These are phyloP conservation scores for Drosophila hydei DNA, from an alignment of 1,140 invertebrate genomes.

Conservation along the genomic window DNA sequence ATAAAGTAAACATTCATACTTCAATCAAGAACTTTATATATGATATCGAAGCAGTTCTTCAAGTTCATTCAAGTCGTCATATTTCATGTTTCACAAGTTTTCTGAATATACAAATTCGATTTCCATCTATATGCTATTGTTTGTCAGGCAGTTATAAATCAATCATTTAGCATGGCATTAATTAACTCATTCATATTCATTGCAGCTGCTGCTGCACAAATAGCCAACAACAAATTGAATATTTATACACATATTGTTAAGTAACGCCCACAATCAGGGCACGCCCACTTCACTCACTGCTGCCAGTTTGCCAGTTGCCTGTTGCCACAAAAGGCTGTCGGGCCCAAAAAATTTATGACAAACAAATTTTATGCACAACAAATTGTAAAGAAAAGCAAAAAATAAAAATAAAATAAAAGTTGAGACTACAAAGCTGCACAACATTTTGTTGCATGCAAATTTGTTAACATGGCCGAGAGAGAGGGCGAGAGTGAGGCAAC, in stretches of 20 bases:
- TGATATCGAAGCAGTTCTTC: background rate
- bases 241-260: conserved; percentile 13
- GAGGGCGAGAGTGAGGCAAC: background rate
- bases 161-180: conserved; percentile 42
- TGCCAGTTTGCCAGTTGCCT: background rate
- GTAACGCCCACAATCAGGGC: conserved; percentile 14
- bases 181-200: conserved; percentile 56
- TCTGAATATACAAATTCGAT: background rate
- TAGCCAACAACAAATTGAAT: background rate
- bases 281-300: conserved; percentile 1
- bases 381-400: conserved; percentile 16
- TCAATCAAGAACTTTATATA: too few species aligned
- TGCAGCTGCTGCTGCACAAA: conserved; percentile 21
- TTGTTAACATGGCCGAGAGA: conserved; percentile 37
- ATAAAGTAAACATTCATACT: too few species aligned
- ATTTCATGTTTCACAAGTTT: background rate
- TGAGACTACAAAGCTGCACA: conserved; percentile 25
- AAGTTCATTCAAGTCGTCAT: background rate
- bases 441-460: conserved; percentile 57
- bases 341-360: conserved; percentile 46
- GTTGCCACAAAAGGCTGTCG: conserved; percentile 43
- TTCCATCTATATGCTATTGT: conserved; percentile 5
- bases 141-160: conserved; percentile 30
- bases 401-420: conserved; percentile 12
- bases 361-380: conserved; percentile 54